Evolutionary conservation across 2,113 vertebrate species (phyloP), one percentile per base, ranked within the genome.

Genomic region (Butorides virescens): DNA sequence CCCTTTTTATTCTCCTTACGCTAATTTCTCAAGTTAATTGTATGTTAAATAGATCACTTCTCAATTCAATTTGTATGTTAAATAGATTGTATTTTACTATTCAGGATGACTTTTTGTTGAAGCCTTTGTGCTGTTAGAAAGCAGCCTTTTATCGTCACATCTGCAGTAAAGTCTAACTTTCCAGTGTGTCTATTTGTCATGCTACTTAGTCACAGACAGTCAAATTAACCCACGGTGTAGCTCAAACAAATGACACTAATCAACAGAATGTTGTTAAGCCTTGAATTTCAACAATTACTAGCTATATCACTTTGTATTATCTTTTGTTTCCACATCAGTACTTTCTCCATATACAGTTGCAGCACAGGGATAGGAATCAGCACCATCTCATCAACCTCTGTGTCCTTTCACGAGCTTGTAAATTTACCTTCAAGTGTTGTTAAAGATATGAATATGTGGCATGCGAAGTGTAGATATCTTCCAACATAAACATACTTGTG

Each of bases 11-110:
- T 61, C 58, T 80, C 47, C 63, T 84, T 89, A 68, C 15, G 75
- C 6, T 78, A 65, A 82, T 89, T 73, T 63, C 52, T 80, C 22
- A 53, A 72, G 36, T 81, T 92, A 93, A 91, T 30, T 92, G 36
- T 46, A 90, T 37, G 26, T 91, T 94, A 75, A 93, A 83, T 7
- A 85, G 44, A 58, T 86, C 2, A 5, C 25, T 79, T 82, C 68
- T 66, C 50, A 86, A 88, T 83, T 86, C 59, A 77, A 86, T 92
- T 86, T 86, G 11, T 49, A 76, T 46, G 50, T 77, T 92, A 95
- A 92, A 82, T 10, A 88, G 49, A 84, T n/a, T 56, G 25, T n/a
- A 77, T 72, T 93, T 75, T 76, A 50, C 39, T n/a, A 37, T 34
- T 93, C 27, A 37, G 42, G 49, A 50, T 30, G 8, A 29, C 12